phyloP scores from a whole-genome alignment of 2,888 invertebrate species.

The Acronicta aceris region DNA sequence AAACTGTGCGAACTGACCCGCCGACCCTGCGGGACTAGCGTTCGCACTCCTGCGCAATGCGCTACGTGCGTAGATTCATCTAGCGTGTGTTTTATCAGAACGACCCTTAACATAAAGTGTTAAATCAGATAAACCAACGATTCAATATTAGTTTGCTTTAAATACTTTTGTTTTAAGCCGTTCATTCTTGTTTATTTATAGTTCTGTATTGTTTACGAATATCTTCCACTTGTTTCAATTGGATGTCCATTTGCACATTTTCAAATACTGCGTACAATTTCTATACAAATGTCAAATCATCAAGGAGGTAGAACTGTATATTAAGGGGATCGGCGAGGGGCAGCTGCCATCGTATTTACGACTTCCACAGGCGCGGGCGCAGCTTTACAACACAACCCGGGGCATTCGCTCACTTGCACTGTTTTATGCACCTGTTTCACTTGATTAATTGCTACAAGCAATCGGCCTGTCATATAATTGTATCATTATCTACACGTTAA shows the following conservation, averaged over 20 bases:
- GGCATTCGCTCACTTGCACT: slow-evolving; percentile 68
- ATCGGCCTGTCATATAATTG: slow-evolving; percentile 78
- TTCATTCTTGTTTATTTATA: slow-evolving; percentile 16
- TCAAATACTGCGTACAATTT: slow-evolving; percentile 50
- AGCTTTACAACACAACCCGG: slow-evolving; percentile 73
- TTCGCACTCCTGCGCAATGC: slow-evolving; percentile 66
- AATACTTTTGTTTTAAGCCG: slow-evolving; percentile 34
- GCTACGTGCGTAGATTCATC: slow-evolving; percentile 49
- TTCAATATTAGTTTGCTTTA: slow-evolving; percentile 45
- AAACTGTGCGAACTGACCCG: slow-evolving; percentile 86
- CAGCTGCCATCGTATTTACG: slow-evolving; percentile 83
- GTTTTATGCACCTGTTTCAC: slow-evolving; percentile 79
- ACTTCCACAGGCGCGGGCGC: slow-evolving; percentile 77
- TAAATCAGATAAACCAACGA: slow-evolving; percentile 50
- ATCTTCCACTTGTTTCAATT: slow-evolving; percentile 30
- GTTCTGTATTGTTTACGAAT: slow-evolving; percentile 20
- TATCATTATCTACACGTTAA: slow-evolving; percentile 65
- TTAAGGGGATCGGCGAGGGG: slow-evolving; percentile 65
- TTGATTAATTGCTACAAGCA: slow-evolving; percentile 81
- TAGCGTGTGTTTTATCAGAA: slow-evolving; percentile 55
- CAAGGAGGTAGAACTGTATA: slow-evolving; percentile 61
- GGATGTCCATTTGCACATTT: slow-evolving; percentile 56
- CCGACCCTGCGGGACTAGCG: slow-evolving; percentile 71
- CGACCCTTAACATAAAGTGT: slow-evolving; percentile 52
- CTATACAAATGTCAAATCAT: slow-evolving; percentile 77